These are phyloP conservation scores for Odontothrips loti DNA, from an alignment of 2,888 invertebrate genomes.

Conservation along the genomic window DNA sequence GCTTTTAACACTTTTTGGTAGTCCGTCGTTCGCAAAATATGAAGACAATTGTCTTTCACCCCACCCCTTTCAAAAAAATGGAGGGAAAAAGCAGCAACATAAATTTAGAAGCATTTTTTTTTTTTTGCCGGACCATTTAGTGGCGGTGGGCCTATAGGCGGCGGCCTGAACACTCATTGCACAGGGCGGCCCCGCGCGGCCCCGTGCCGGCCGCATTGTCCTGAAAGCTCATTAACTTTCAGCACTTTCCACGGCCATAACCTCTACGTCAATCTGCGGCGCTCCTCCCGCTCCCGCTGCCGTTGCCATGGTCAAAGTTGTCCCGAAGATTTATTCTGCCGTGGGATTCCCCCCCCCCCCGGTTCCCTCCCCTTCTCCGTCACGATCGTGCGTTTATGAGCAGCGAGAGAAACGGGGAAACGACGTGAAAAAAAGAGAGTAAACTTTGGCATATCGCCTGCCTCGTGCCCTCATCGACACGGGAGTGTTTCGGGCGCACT, in stretches of 20 bases:
- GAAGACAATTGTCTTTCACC: no score
- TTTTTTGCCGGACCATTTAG: neutral
- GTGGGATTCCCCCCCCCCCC: neutral
- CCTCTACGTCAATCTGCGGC: constrained; percentile 20
- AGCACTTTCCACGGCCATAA: constrained; percentile 4
- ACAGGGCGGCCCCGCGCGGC: neutral
- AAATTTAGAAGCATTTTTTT: no score
- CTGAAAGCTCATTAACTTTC: constrained; percentile 8
- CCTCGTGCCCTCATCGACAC: no score
- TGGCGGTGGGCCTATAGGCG: neutral
- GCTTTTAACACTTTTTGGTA: no score
- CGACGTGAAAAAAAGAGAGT: neutral
- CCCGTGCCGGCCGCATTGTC: neutral
- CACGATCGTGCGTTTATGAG: neutral
- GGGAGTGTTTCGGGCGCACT: no score
- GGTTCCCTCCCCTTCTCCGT: neutral
- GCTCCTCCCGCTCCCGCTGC: neutral
- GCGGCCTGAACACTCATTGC: neutral
- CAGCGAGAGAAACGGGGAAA: neutral
- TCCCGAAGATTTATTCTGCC: neutral
- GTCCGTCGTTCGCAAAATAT: no score
- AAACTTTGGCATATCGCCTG: no score
- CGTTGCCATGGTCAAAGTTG: constrained; percentile 3
- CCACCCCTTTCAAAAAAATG: no score
- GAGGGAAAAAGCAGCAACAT: no score